phyloP scores from a whole-genome alignment of 2,888 invertebrate genomes.

The Macrophya annulata region DNA sequence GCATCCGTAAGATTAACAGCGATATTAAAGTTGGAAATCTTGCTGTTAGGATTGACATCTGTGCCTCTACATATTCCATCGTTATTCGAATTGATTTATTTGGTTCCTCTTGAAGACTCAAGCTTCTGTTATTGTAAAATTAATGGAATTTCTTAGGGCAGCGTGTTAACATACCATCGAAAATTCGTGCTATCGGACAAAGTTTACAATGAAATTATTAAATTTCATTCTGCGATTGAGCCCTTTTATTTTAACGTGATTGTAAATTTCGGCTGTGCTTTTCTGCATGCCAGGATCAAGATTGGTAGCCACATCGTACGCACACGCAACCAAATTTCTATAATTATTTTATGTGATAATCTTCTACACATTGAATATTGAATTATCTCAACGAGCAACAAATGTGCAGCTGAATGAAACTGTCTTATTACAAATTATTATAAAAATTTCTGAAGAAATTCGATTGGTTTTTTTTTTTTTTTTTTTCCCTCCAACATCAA shows the following conservation, averaged over 20 bases:
- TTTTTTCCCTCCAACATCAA: constrained; percentile 37
- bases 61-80: constrained; percentile 41
- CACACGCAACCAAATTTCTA: constrained; percentile 47
- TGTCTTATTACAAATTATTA: not conserved
- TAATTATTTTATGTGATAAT: constrained; percentile 36
- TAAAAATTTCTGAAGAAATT: not conserved
- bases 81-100: constrained; percentile 17
- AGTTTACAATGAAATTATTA: not conserved
- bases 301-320: constrained; percentile 32
- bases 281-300: constrained; percentile 24
- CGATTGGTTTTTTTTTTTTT: not conserved
- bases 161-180: not conserved
- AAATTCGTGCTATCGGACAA: not conserved
- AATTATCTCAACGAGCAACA: not conserved
- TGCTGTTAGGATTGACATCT: constrained; percentile 52
- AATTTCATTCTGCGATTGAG: constrained; percentile 2
- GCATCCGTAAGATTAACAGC: constrained; percentile 24
- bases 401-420: not conserved
- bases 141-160: constrained; percentile 26
- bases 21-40: not conserved
- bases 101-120: not conserved
- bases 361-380: not conserved
- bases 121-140: not conserved
- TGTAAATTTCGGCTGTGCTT: constrained; percentile 33
- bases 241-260: constrained; percentile 22